Conservation (phyloP, 1,140 invertebrate species). For the Cataglyphis hispanica region DNA sequence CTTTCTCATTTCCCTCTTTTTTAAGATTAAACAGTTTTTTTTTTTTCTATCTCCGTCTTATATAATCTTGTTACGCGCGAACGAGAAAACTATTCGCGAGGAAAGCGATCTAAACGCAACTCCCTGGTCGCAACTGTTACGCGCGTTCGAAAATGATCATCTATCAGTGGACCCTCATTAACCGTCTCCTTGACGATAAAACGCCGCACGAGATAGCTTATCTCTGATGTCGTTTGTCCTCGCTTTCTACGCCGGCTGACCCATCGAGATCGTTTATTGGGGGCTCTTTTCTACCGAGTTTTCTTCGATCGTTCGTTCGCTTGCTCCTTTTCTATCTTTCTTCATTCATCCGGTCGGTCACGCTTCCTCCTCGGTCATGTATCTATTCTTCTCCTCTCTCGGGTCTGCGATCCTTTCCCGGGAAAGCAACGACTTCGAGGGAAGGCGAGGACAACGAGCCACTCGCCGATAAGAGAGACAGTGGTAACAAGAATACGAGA, state of each 20-base stretch:
- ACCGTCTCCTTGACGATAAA: conserved; percentile 76
- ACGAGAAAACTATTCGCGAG: background rate
- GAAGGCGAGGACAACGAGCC: conserved; percentile 10
- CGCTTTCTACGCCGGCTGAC: conserved; percentile 55
- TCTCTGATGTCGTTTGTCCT: conserved; percentile 72
- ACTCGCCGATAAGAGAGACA: conserved; percentile 54
- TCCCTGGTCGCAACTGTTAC: conserved; percentile 9
- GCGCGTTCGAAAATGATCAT: conserved; percentile 66
- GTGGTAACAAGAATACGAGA: conserved; percentile 79
- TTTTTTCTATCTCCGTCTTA: background rate
- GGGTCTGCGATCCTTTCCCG: background rate
- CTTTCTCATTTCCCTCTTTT: background rate
- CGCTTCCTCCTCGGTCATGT: conserved; percentile 58
- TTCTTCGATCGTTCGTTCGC: background rate
- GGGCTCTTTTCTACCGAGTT: conserved; percentile 57
- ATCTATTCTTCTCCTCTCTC: conserved; percentile 23
- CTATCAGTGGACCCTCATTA: conserved; percentile 79
- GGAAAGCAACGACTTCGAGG: conserved; percentile 11
- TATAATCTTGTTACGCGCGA: background rate
- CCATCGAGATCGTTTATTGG: conserved; percentile 64
- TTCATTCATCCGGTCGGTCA: conserved; percentile 7
- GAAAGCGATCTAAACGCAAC: background rate
- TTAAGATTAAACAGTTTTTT: conserved; percentile 22
- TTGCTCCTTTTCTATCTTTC: conserved; percentile 26
- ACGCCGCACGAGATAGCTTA: conserved; percentile 78